These are phyloP conservation scores for Diabrotica undecimpunctata DNA, from an alignment of 1,140 invertebrate species.

Conservation along the genomic window DNA sequence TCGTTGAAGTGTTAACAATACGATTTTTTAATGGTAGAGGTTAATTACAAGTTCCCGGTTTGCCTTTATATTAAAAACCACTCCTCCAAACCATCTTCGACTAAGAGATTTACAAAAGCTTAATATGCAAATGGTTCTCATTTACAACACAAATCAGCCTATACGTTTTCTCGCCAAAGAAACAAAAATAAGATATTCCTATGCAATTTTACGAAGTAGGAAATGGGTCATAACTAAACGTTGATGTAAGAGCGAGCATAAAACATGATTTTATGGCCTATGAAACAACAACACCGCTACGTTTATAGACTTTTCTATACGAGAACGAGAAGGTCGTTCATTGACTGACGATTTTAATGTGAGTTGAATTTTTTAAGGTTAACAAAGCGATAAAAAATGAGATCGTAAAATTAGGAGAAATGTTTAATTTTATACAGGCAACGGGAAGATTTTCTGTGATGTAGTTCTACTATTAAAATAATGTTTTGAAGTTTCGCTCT, in stretches of 20 bases:
- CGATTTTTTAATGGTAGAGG: too few species aligned
- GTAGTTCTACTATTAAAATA: too few species aligned
- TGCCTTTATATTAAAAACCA: too few species aligned
- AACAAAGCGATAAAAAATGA: conserved; percentile 3
- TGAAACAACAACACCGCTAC: conserved; percentile 26
- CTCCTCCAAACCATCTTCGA: too few species aligned
- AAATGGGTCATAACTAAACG: conserved; percentile 29
- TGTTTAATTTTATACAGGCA: too few species aligned
- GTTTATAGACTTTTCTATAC: conserved; percentile 36
- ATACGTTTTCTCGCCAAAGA: background rate
- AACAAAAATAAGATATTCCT: conserved; percentile 1
- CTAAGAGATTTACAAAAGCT: too few species aligned
- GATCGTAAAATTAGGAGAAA: background rate
- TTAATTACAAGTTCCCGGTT: too few species aligned
- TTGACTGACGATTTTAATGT: conserved; percentile 29
- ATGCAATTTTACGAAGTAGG: conserved; percentile 17
- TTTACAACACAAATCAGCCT: too few species aligned
- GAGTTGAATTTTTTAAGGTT: background rate
- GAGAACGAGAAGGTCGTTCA: conserved; percentile 35
- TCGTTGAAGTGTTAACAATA: too few species aligned
- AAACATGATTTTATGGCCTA: conserved; percentile 40
- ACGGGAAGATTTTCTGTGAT: too few species aligned
- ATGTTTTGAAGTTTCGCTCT: too few species aligned
- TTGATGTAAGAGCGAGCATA: conserved; percentile 37
- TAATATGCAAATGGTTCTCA: too few species aligned